Base-by-base conservation (phyloP, 2,113 vertebrate species). In the Alouatta palliata region DNA sequence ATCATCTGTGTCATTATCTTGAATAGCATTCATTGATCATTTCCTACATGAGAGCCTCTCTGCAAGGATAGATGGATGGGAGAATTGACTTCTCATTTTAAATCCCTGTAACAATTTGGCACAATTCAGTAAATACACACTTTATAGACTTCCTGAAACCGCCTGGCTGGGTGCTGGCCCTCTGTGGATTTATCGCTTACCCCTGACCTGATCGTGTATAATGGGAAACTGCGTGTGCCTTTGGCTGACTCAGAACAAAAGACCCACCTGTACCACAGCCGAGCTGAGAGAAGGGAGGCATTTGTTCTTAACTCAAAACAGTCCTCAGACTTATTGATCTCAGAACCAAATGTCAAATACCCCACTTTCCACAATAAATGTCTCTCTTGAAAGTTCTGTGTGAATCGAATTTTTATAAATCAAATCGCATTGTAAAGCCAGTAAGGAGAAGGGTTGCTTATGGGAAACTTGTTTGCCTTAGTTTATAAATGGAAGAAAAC, bases 341-440 rank as follows among this genome's bases (percentile, higher is more conserved):
- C 0, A 8, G 75, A 86, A 16, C 91, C 93, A 32, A 83, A 93
- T 45, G 96, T 86, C 97, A 94, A 73, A 79, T n/a, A 27, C 85
- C 80, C 85, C 66, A 49, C 96, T 94, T 75, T 83, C 58, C 79
- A 91, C 89, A 77, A 96, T 77, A 75, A 87, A 97, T 84, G 95
- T 66, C 93, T 96, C 91, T 96, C 97, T 88, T 56, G 96, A 68
- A 97, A 70, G 82, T 95, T 47, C 91, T 58, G 89, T 80, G 95
- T 83, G 94, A 86, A 97, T 93, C 87, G 97, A 83, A 96, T 97
- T 97, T 97, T 97, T 95, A 95, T 97, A 97, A 97, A 98, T 98
- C 97, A 96, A 79, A 75, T 40, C 3, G 5, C 4, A 13, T 8
- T 61, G 95, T 23, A 16, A 52, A 79, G 89, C 21, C 35, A 2